These are phyloP conservation scores for Labeo catla DNA, from an alignment of 2,113 vertebrate species.

Conservation along the genomic window DNA sequence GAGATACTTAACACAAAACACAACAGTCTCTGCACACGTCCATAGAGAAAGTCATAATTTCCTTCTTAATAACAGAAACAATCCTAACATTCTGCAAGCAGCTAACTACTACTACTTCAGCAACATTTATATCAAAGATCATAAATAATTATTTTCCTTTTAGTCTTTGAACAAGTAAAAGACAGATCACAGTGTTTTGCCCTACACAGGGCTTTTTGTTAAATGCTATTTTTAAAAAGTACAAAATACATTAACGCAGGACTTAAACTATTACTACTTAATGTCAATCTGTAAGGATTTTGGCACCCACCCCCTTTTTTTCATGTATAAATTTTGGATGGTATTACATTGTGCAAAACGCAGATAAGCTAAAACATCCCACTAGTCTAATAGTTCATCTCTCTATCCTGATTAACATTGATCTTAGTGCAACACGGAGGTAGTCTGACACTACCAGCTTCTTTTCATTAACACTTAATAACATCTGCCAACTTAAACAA, in stretches of 20 bases:
- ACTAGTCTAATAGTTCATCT: conserved; percentile 29
- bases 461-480: conserved; percentile 30
- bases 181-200: conserved; percentile 58
- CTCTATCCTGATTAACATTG: conserved; percentile 47
- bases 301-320: conserved; percentile 25
- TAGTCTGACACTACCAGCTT: conserved; percentile 51
- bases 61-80: conserved; percentile 13
- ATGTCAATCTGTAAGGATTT: conserved; percentile 30
- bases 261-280: conserved; percentile 12
- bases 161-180: conserved; percentile 49
- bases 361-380: conserved; percentile 43
- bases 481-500: conserved; percentile 38
- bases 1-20: conserved; percentile 11
- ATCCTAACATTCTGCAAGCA: conserved; percentile 42
- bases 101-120: conserved; percentile 22
- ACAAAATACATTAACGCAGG: conserved; percentile 36
- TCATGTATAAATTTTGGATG: conserved; percentile 30
- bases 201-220: conserved; percentile 40
- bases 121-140: conserved; percentile 43
- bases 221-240: conserved; percentile 48
- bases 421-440: conserved; percentile 57
- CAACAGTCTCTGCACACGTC: conserved; percentile 1
- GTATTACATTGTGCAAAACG: conserved; percentile 57
- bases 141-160: conserved; percentile 39
- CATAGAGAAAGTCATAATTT: background rate